Conservation (phyloP, 2,113 vertebrate genomes). For the Callionymus lyra region DNA sequence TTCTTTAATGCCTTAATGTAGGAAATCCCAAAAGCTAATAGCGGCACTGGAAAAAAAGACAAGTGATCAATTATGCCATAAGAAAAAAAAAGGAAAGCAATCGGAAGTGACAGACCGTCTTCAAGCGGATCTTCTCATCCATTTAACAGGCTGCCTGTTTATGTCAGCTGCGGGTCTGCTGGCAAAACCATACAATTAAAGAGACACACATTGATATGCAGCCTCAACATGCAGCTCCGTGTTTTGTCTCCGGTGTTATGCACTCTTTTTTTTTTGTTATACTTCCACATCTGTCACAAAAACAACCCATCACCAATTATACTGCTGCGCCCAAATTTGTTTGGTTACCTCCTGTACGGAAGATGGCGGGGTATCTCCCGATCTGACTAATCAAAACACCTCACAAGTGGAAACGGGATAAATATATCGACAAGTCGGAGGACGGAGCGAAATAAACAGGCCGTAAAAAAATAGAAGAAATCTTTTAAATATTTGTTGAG, state of each 20-base stretch:
- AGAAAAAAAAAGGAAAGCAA: conserved; percentile 52
- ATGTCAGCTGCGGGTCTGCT: conserved; percentile 61
- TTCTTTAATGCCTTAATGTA: conserved; percentile 42
- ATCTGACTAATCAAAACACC: conserved; percentile 67
- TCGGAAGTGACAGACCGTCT: conserved; percentile 65
- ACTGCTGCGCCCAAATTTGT: conserved; percentile 51
- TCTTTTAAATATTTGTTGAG: conserved; percentile 20
- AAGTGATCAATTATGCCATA: conserved; percentile 60
- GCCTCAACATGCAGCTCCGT: conserved; percentile 47
- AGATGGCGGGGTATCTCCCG: conserved; percentile 52
- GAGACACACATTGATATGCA: conserved; percentile 61
- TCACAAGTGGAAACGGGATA: conserved; percentile 58
- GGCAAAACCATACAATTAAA: conserved; percentile 69
- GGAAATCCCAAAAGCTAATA: no score
- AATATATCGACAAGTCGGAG: conserved; percentile 60
- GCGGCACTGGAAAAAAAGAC: no score
- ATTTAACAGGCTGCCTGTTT: conserved; percentile 69
- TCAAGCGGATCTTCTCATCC: conserved; percentile 59
- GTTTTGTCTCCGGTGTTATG: conserved; percentile 50
- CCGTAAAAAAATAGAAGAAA: background rate
- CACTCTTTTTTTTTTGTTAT: conserved; percentile 19
- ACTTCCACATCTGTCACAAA: conserved; percentile 58
- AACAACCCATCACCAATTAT: conserved; percentile 69
- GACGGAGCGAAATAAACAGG: conserved; percentile 34
- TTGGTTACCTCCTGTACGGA: conserved; percentile 63